Percentiles rank a stretch among this genome's conserved stretches.
These are phyloP conservation scores for Nebria brevicollis DNA, from an alignment of 2,888 invertebrate species.

Conservation along the genomic window DNA sequence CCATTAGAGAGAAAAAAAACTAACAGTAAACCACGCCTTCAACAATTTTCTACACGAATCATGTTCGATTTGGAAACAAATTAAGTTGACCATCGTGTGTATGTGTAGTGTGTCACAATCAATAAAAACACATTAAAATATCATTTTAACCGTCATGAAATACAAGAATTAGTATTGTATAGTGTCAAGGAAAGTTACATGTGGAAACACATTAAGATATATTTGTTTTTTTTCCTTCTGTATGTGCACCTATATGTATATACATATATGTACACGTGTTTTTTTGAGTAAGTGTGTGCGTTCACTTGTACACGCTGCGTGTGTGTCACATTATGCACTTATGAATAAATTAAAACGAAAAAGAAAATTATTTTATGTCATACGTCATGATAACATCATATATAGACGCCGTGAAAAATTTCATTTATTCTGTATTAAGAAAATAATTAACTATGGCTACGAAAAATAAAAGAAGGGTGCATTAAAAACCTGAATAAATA, in stretches of 20 bases:
- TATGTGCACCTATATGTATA: not conserved
- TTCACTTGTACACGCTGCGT: not conserved
- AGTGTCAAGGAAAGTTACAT: not conserved
- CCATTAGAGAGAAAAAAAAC: not conserved
- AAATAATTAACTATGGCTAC: slow-evolving; percentile 15
- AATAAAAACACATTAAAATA: slow-evolving; percentile 42
- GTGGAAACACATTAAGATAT: slow-evolving; percentile 1
- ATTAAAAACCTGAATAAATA: not conserved
- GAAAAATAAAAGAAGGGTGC: not conserved
- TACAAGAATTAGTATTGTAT: slow-evolving; percentile 1
- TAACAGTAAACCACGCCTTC: not conserved
- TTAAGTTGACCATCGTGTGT: not conserved
- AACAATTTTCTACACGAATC: not conserved
- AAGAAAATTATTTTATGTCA: slow-evolving; percentile 47
- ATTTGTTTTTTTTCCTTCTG: not conserved
- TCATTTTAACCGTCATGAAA: slow-evolving; percentile 28
- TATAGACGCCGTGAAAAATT: slow-evolving; percentile 39
- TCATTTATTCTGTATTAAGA: slow-evolving; percentile 30
- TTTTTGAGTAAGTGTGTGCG: slow-evolving; percentile 10
- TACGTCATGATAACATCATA: slow-evolving; percentile 42
- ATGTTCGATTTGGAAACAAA: not conserved
- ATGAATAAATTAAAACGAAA: slow-evolving; percentile 44
- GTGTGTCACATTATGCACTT: slow-evolving; percentile 17
- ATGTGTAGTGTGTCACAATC: slow-evolving; percentile 22
- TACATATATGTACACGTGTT: not conserved